Evolutionary conservation across 2,888 invertebrate species (phyloP), one percentile per base, ranked within the genome.

Genomic region (Agrochola lota): DNA sequence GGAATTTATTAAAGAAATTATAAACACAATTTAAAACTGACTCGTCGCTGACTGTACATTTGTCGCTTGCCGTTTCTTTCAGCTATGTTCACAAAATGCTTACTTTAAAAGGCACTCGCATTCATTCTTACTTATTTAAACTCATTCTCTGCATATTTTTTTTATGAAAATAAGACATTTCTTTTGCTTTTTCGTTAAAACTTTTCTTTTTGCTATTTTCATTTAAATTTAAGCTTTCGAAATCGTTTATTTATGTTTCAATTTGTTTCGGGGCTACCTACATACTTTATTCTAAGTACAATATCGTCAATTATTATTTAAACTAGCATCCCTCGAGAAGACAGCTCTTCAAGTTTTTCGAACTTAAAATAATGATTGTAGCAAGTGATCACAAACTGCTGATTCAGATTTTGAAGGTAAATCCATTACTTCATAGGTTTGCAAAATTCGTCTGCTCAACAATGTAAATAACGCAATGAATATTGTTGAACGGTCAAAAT

Each of bases 81-180:
- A 78, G 20, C 0, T 35, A 55, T 43, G 23, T 46, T 83, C 64
- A 71, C 52, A 83, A 84, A 84, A 78, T 62, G 30, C 40, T 83
- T 73, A 57, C 64, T 71, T 35, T 17, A 60, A 63, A 55, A 70
- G 30, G 46, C 69, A 55, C 43, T 70, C 64, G 35, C 60, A 23
- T 82, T 67, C 12, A 55, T 68, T 81, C 23, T 66, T 66, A 69
- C 59, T 59, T 64, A 80, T 69, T 81, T 75, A 55, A 64, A 69
- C 15, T 64, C 57, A 59, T 69, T 63, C 26, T 63, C 0, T 43
- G 40, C 15, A 26, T 43, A 30, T 43, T 40, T 26, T n/a, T n/a
- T 74, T 60, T 26, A 40, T 30, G 40, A 68, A 67, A 74, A 26
- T 23, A 60, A 46, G 26, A 81, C 17, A 26, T 68, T 81, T 80